Base-by-base conservation (phyloP, 2,888 invertebrate species). In the Choreutis nemorana region DNA sequence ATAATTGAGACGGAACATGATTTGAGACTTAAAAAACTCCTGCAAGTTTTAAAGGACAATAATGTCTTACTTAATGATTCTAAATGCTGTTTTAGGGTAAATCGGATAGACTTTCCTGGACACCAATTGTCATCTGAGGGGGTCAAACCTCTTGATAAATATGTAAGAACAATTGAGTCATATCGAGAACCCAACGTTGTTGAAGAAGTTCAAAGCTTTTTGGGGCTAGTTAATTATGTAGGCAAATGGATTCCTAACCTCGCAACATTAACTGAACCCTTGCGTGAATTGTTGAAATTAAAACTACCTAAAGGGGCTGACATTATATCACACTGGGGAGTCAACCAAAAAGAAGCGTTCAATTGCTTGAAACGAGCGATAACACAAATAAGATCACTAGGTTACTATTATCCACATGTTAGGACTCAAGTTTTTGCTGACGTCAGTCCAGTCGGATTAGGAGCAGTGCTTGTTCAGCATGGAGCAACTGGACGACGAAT, bases 51-150 rank as follows among this genome's bases (percentile, higher is more conserved):
- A 4, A 26, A 28, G 13, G 13, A 37, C 37, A 28, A 28, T 33
- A 26, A 35, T 28, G 35, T 39, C 14, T 10, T 31, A 14, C 11
- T 39, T 8, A 33, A 22, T 26, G 37, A 21, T 16, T 35, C 47
- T 2, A 63, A 63, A 38, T 63, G 58, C 35, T 26, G 31, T 11
- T 50, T 41, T 28, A 35, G 35, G 8, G 34, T 28, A 11, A 13
- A 32, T 25, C 31, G 33, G 29, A 31, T 56, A 4, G 26, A 40
- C 10, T 55, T 55, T 35, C 38, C 55, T 9, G 51, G 52, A 14
- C 47, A 51, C 26, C 28, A 37, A 26, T 28, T 61, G 15, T 37
- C 47, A 6, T 5, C 32, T 8, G 14, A 39, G 5, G 54, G 48
- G 1, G 38, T 56, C 7, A 43, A 39, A 30, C 52, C 56, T 9